Percentiles rank a stretch among this genome's conserved stretches.
Conservation (phyloP, 1,140 invertebrate species). For the Cheumatopsyche charites region DNA sequence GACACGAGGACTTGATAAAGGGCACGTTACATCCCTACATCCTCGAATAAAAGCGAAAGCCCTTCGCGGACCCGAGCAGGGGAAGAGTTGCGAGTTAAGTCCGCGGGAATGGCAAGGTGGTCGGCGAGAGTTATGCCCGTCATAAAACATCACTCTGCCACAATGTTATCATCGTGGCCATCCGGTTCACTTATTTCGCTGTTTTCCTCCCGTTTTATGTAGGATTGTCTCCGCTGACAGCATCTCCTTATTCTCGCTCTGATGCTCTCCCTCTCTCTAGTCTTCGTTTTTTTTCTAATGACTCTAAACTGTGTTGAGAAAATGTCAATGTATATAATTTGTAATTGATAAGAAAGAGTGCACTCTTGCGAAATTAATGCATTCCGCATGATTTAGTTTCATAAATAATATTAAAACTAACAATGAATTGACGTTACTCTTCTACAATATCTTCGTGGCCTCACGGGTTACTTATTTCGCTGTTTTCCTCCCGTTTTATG, state of each 20-base stretch:
- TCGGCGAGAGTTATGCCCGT: constrained; percentile 40
- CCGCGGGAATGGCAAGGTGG: constrained; percentile 40
- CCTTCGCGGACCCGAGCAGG: not conserved
- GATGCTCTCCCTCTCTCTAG: constrained; percentile 33
- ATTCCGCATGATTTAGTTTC: too few species aligned
- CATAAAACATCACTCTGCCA: constrained; percentile 45
- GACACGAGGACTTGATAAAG: too few species aligned
- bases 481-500: constrained; percentile 38
- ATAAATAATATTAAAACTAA: too few species aligned
- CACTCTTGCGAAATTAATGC: too few species aligned
- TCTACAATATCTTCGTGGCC: constrained; percentile 43
- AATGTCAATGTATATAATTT: too few species aligned
- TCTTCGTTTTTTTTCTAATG: too few species aligned
- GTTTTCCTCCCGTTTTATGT: constrained; percentile 39
- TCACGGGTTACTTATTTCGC: constrained; percentile 40
- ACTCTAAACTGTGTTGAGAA: too few species aligned
- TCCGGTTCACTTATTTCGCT: constrained; percentile 41
- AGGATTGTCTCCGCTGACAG: constrained; percentile 47
- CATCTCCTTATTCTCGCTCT: constrained; percentile 36
- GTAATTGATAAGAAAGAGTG: too few species aligned
- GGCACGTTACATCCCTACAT: too few species aligned
- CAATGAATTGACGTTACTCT: constrained; percentile 43
- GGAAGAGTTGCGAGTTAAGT: not conserved
- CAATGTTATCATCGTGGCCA: constrained; percentile 45
- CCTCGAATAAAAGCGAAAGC: too few species aligned